These are phyloP conservation scores for Apoda limacodes DNA, from an alignment of 2,888 invertebrate species.

Conservation along the genomic window DNA sequence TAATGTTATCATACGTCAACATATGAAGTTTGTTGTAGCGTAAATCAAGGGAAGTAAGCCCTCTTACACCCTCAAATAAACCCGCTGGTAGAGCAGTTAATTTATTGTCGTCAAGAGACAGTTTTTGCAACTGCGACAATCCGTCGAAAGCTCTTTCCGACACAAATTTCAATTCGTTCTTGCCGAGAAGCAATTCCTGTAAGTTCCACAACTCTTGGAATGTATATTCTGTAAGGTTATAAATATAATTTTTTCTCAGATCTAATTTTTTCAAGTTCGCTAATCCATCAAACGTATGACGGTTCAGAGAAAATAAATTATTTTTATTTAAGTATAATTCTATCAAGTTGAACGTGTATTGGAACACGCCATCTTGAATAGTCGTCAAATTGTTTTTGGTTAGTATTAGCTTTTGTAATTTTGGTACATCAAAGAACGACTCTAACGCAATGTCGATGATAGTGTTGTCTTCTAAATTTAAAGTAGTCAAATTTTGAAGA, in stretches of 20 bases:
- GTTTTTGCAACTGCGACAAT: slow-evolving; percentile 75
- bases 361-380: slow-evolving; percentile 87
- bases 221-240: slow-evolving; percentile 82
- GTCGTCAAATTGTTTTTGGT: slow-evolving; percentile 88
- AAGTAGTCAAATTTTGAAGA: slow-evolving; percentile 74
- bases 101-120: slow-evolving; percentile 82
- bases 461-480: slow-evolving; percentile 81
- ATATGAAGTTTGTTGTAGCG: slow-evolving; percentile 82
- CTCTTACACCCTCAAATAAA: slow-evolving; percentile 78
- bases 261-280: slow-evolving; percentile 79
- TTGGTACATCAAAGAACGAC: slow-evolving; percentile 80
- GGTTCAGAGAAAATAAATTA: slow-evolving; percentile 79
- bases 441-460: slow-evolving; percentile 79
- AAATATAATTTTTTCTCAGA: slow-evolving; percentile 79
- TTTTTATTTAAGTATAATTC: slow-evolving; percentile 86
- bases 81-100: slow-evolving; percentile 78
- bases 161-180: slow-evolving; percentile 78
- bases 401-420: slow-evolving; percentile 79
- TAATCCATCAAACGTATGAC: slow-evolving; percentile 82
- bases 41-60: slow-evolving; percentile 79
- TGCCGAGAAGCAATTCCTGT: slow-evolving; percentile 76
- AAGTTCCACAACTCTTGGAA: slow-evolving; percentile 84
- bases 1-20: slow-evolving; percentile 80
- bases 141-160: slow-evolving; percentile 83
- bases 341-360: slow-evolving; percentile 77